A percentile compares a stretch with the other conserved stretches of the same genome.
Evolutionary conservation across 2,888 invertebrate genomes (phyloP).

Genomic region (Chrysolina haemoptera): DNA sequence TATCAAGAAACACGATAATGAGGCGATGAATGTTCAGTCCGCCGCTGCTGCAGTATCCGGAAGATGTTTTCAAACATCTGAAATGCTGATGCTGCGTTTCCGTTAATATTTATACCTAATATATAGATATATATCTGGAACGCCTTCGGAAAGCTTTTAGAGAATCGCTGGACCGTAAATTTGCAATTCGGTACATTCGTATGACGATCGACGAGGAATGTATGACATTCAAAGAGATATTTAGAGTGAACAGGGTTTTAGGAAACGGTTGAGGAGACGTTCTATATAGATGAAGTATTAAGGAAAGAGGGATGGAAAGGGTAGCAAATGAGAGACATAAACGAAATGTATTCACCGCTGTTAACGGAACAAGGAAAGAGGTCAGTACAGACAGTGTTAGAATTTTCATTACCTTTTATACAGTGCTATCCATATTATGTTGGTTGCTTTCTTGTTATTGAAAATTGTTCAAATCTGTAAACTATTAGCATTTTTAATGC

Average conservation of each 20-base stretch:
- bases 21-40: slow-evolving; percentile 63
- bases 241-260: slow-evolving; percentile 1
- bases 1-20: slow-evolving; percentile 49
- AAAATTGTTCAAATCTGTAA: too few relatives aligned
- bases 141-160: slow-evolving; percentile 46
- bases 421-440: too few relatives aligned
- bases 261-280: not conserved
- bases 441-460: too few relatives aligned
- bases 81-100: slow-evolving; percentile 66
- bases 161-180: slow-evolving; percentile 49
- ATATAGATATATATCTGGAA: slow-evolving; percentile 53
- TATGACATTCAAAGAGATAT: slow-evolving; percentile 39
- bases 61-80: slow-evolving; percentile 66
- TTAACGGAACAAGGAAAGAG: too few relatives aligned
- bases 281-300: not conserved
- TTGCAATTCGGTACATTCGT: slow-evolving; percentile 42
- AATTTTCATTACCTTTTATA: too few relatives aligned
- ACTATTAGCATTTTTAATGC: too few relatives aligned
- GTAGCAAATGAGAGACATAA: not conserved
- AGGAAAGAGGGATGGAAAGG: not conserved
- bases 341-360: not conserved
- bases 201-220: slow-evolving; percentile 48
- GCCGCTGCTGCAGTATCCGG: slow-evolving; percentile 48
- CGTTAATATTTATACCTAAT: slow-evolving; percentile 67
- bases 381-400: too few relatives aligned